Base-by-base conservation (phyloP, 2,888 invertebrate genomes). In the Clanis bilineata region DNA sequence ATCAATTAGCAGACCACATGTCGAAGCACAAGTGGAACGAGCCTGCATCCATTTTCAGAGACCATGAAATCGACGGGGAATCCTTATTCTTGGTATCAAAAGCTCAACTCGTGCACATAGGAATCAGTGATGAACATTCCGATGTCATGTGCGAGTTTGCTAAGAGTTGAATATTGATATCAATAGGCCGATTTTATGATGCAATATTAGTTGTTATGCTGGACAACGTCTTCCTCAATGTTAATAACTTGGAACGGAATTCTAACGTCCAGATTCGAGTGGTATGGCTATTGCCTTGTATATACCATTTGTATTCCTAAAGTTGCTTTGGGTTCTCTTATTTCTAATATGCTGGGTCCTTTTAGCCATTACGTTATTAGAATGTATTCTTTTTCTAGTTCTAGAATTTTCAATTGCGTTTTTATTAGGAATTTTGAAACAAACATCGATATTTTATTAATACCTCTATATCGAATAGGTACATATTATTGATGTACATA, bases 41-140 rank as follows among this genome's bases (percentile, higher is more conserved):
- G 25, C 85, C 90, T 0, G 82, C 85, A 0, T 69, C 82, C 1
- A 73, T 83, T 0, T 71, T 91, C 9, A 76, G 76, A 59, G 90
- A 90, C n/a, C 87, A 91, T 59, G 91, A 91, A 64, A 86, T 91
- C 0, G 91, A 91, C 7, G 91, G 91, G 0, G 90, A 90, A 57
- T 88, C 90, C 0, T 58, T 91, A 1, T 82, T 84, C 36, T 69
- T 91, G 0, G 91, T 87, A 0, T 82, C 87, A 0, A 88, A 83
- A 54, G 71, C 76, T 0, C 90, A 91, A 64, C 74, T 91, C 0
- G 60, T 85, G 0, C 77, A 71, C 0, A 89, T 91, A 4, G 91
- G 90, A 1, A 79, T 91, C 0, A 73, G 74, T 0, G 91, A 90
- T 4, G 71, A 74, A 1, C 88, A 89, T 18, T 88, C 90, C 0